These are phyloP conservation scores for Hydriomena furcata DNA, from an alignment of 2,888 invertebrate species.

Conservation along the genomic window DNA sequence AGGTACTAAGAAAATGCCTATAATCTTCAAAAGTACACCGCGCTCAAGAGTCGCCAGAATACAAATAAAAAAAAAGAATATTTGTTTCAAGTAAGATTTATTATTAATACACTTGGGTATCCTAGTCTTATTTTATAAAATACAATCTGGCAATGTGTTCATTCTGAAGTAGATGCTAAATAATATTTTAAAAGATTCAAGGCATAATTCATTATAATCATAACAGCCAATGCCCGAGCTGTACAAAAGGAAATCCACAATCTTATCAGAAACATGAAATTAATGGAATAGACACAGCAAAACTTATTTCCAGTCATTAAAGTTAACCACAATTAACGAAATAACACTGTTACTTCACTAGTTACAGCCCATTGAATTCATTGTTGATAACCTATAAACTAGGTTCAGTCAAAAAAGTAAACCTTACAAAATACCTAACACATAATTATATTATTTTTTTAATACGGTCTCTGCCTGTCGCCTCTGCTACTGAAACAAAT, in stretches of 20 bases:
- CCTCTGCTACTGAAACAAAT: constrained; percentile 68
- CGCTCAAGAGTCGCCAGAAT: no score
- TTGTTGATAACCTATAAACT: constrained; percentile 21
- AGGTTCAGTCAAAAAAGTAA: constrained; percentile 41
- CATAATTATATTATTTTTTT: constrained; percentile 22
- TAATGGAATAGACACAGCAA: not conserved
- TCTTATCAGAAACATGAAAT: constrained; percentile 3
- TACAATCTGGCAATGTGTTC: constrained; percentile 20
- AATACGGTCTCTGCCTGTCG: constrained; percentile 50
- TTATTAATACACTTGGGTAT: constrained; percentile 21
- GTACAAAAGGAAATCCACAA: constrained; percentile 3
- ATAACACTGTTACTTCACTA: constrained; percentile 2
- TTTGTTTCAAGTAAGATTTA: constrained; percentile 30
- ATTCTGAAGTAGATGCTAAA: not conserved
- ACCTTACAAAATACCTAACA: constrained; percentile 37
- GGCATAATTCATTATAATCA: constrained; percentile 10
- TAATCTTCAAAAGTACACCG: no score
- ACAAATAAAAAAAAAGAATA: not conserved
- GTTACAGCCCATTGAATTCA: constrained; percentile 22
- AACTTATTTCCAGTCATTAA: constrained; percentile 3
- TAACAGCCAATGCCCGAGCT: constrained; percentile 6
- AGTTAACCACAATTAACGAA: constrained; percentile 7
- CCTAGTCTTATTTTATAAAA: constrained; percentile 20
- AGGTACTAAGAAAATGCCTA: no score
- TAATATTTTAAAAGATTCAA: constrained; percentile 5